phyloP scores from a whole-genome alignment of 2,113 vertebrate genomes.

The Chlamydotis undulata region DNA sequence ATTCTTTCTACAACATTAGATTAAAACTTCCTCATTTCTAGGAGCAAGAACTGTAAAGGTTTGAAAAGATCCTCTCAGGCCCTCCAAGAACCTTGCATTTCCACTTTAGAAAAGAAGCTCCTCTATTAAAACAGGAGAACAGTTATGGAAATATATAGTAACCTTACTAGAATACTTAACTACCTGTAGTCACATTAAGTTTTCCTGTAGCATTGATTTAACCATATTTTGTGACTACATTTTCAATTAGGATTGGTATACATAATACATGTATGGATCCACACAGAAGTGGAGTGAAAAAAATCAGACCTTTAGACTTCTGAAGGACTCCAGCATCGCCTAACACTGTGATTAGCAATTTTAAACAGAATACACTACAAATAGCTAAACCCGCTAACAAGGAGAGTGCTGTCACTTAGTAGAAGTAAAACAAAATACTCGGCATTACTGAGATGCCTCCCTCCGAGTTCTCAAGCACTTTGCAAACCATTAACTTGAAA shows the following conservation, averaged over 20 bases:
- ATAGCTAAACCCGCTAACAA: slow-evolving; percentile 1
- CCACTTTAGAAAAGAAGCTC: not conserved
- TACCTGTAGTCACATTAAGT: not conserved
- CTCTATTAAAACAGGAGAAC: not conserved
- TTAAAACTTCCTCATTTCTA: not conserved
- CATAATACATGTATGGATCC: not conserved
- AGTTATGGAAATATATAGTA: not conserved
- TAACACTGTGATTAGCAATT: not conserved
- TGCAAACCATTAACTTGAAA: slow-evolving; percentile 52
- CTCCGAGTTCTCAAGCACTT: slow-evolving; percentile 6
- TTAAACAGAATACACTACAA: not conserved
- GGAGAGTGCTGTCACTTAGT: not conserved
- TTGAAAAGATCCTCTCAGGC: not conserved
- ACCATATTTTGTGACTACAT: not conserved
- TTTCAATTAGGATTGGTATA: not conserved
- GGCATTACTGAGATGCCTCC: not conserved
- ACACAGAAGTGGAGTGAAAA: not conserved
- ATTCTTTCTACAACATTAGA: not conserved
- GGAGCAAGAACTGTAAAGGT: not conserved
- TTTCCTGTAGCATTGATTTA: not conserved
- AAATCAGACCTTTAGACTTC: not conserved
- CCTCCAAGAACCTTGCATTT: not conserved
- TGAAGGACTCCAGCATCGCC: not conserved
- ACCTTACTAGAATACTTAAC: not conserved
- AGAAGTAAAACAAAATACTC: not conserved